Conservation (phyloP, 2,113 vertebrate genomes). For the Aythya baeri region DNA sequence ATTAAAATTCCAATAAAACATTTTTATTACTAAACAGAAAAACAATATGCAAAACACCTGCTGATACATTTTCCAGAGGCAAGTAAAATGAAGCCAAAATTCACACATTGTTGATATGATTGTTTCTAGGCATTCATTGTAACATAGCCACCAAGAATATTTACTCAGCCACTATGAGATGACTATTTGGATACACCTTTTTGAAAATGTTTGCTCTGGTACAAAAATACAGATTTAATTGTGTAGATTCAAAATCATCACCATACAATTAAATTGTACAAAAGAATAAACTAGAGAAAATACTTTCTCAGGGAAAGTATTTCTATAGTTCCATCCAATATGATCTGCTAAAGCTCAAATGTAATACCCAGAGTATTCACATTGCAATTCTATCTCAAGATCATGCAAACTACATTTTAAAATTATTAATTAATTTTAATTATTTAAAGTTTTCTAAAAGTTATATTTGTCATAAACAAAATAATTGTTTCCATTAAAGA, state of each 20-base stretch:
- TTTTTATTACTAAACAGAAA: neutral
- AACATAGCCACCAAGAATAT: neutral
- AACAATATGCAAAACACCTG: neutral
- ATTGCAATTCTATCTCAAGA: neutral
- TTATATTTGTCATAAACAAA: neutral
- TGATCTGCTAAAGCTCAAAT: neutral
- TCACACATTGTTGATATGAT: neutral
- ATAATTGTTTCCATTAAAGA: neutral
- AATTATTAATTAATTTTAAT: neutral
- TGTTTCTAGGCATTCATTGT: neutral
- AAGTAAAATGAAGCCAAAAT: neutral
- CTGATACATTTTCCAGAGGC: neutral
- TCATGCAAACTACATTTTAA: accelerated
- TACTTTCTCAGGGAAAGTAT: neutral
- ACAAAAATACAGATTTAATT: neutral
- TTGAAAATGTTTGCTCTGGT: neutral
- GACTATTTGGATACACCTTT: neutral
- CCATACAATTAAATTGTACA: neutral
- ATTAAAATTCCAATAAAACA: neutral
- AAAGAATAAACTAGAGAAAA: neutral
- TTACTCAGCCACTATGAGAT: neutral
- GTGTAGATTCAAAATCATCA: neutral
- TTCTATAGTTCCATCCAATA: neutral
- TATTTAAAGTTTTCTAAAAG: neutral
- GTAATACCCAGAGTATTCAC: neutral